Percentiles rank a stretch among this genome's conserved stretches.
phyloP scores from a whole-genome alignment of 2,888 invertebrate species.

The Caenorhabditis auriculariae region DNA sequence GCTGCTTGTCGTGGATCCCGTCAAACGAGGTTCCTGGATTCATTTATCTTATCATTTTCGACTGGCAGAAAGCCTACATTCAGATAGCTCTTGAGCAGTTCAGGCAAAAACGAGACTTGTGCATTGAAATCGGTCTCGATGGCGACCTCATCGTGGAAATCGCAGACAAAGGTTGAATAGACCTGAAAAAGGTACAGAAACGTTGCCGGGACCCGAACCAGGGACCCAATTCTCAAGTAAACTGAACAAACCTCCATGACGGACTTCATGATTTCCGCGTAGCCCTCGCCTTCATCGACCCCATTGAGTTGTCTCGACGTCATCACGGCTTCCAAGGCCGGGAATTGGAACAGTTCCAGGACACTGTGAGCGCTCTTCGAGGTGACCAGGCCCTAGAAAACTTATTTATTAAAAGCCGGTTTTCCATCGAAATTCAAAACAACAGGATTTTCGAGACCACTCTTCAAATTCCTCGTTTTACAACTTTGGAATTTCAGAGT shows the following conservation, averaged over 20 bases:
- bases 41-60: too few relatives aligned
- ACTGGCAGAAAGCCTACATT: too few relatives aligned
- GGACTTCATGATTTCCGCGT: constrained; percentile 18
- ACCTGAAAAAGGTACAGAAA: constrained; percentile 71
- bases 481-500: too few relatives aligned
- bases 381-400: constrained; percentile 3
- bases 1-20: too few relatives aligned
- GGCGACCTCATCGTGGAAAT: constrained; percentile 94
- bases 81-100: constrained; percentile 86
- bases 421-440: too few relatives aligned
- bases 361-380: constrained; percentile 29
- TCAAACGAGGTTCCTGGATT: too few relatives aligned
- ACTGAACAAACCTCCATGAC: constrained; percentile 7
- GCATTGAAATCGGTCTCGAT: constrained; percentile 79
- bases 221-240: too few relatives aligned
- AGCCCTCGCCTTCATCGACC: constrained; percentile 36
- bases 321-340: constrained; percentile 51
- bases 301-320: constrained; percentile 28
- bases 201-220: too few relatives aligned
- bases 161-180: constrained; percentile 94
- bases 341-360: constrained; percentile 58
- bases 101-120: constrained; percentile 89
- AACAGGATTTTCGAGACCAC: too few relatives aligned
- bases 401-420: too few relatives aligned
- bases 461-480: too few relatives aligned